Percentiles rank a stretch among this genome's conserved stretches.
Evolutionary conservation across 2,797 vertebrate genomes (phyloP).

Genomic region (Sebastes goodei): DNA sequence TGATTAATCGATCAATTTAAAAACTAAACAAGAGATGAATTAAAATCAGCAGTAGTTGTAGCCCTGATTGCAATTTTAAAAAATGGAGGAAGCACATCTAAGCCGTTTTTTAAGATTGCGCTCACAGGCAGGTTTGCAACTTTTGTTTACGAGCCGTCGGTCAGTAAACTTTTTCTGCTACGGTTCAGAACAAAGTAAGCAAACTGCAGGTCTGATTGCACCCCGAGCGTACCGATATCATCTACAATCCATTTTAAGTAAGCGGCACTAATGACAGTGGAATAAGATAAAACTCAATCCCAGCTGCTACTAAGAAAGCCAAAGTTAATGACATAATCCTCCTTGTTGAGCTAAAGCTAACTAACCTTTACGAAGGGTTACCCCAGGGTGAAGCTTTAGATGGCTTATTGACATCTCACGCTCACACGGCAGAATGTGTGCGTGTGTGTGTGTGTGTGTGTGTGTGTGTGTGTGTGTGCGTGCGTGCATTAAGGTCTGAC

Average conservation of each 20-base stretch:
- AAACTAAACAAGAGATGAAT: not conserved
- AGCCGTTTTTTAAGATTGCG: not conserved
- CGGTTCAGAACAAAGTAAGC: conserved; percentile 11
- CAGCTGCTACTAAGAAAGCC: conserved; percentile 17
- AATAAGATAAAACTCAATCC: conserved; percentile 33
- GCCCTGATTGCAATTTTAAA: not conserved
- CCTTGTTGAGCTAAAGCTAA: conserved; percentile 29
- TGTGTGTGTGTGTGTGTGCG: not conserved
- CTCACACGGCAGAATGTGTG: not conserved
- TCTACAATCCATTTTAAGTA: conserved; percentile 36
- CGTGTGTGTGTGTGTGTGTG: not conserved
- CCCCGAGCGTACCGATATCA: conserved; percentile 16
- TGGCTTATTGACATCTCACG: conserved; percentile 28
- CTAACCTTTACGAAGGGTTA: conserved; percentile 39
- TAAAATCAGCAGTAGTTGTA: not conserved
- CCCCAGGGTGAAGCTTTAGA: conserved; percentile 16
- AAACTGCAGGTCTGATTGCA: conserved; percentile 7
- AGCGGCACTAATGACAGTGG: conserved; percentile 30
- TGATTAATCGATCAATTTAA: no score
- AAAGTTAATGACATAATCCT: conserved; percentile 52
- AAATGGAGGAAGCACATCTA: not conserved
- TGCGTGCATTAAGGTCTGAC: not conserved
- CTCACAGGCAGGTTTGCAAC: not conserved
- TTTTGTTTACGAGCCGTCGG: not conserved
- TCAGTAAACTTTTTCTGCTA: conserved; percentile 8